phyloP scores from a whole-genome alignment of 2,797 vertebrate genomes.

The Nothura maculosa region DNA sequence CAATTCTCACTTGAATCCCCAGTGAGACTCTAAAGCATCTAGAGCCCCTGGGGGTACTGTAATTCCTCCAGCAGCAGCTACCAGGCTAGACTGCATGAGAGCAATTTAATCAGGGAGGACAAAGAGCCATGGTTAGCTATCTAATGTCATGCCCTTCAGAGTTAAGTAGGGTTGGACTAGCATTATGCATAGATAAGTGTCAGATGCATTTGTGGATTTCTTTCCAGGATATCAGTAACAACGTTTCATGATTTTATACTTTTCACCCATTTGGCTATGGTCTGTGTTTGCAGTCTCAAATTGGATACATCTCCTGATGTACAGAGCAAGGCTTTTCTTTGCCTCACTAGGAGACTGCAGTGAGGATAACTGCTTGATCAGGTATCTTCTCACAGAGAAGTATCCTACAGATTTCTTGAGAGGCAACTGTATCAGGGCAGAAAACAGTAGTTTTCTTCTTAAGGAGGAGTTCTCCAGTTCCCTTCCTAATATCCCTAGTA shows the following conservation, averaged over 20 bases:
- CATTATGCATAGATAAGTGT: rapidly evolving
- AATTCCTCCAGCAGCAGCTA: neutral
- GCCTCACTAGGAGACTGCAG: rapidly evolving
- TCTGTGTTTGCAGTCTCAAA: neutral
- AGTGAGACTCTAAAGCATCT: neutral
- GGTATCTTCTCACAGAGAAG: neutral
- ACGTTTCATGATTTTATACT: neutral
- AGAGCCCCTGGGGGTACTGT: neutral
- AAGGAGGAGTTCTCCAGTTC: neutral
- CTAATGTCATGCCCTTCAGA: neutral
- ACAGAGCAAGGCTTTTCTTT: neutral
- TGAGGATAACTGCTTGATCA: neutral
- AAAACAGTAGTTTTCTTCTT: neutral
- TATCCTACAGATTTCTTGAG: neutral
- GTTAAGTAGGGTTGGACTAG: neutral
- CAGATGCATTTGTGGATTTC: neutral
- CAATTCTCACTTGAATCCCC: rapidly evolving
- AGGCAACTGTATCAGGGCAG: neutral
- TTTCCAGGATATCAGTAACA: neutral
- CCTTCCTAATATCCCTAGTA: neutral
- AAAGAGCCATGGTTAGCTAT: neutral
- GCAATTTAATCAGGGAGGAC: neutral
- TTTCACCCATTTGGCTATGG: conserved; percentile 4
- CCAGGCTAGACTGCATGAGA: neutral
- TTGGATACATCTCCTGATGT: neutral